Evolutionary conservation across 2,888 invertebrate species (phyloP), one percentile per base, ranked within the genome.

Genomic region (Cephus nigrinus): DNA sequence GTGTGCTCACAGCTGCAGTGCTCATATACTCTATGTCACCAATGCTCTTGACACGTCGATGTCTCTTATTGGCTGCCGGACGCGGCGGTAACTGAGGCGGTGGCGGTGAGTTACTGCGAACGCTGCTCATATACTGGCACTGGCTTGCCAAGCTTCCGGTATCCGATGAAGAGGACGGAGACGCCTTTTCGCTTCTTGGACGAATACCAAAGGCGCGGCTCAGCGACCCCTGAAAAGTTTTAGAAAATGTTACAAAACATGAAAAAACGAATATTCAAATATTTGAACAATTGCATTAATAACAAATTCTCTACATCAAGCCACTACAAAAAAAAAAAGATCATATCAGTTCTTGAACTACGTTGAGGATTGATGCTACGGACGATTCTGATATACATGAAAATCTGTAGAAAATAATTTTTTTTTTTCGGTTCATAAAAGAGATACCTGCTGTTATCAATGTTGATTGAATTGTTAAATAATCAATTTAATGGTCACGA

Each of bases 1-100:
- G 89, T 34, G 91, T 91, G 83, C 90, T 90, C 3, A 91, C 91
- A 11, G 89, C 88, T 11, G 87, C 87, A 79, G 84, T 90, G 34
- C 88, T 89, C 86, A 91, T 89, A 82, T 91, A 91, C 73, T 96
- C 95, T 86, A 96, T 96, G 90, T 96, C 96, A 4, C 96, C 95
- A 84, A 96, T 96, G 86, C 95, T 95, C 86, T 95, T 95, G 68
- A 95, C 95, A 23, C 95, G 92, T 31, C 95, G 92, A 84, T 95
- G 95, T 74, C 94, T 92, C 83, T 93, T 93, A 36, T 81, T 78
- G 36, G 86, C 82, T 82, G 80, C 86, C 23, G 87, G 92, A 75
- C 90, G 83, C 0, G 88, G 92, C 2, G 88, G 91, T 12, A 89
- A 84, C 75, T 93, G 94, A 35, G 93, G 92, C 0, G 94, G 94